phyloP scores from a whole-genome alignment of 2,113 vertebrate species.

The Turdus rufiventris region DNA sequence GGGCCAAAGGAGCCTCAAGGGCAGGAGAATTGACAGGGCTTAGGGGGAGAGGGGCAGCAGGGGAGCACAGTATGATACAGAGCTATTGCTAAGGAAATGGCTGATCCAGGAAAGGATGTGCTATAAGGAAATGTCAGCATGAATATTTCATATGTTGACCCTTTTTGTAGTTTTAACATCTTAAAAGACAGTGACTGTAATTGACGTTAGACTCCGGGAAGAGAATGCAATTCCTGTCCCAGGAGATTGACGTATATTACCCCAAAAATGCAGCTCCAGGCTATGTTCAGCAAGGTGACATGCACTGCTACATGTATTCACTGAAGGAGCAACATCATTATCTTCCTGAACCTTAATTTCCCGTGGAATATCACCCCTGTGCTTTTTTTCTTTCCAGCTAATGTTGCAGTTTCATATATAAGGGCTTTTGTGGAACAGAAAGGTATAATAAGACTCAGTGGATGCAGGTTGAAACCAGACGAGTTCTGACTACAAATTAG shows the following conservation, averaged over 20 bases:
- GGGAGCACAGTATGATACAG: background rate
- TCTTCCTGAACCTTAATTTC: slow-evolving; percentile 12
- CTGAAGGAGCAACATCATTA: background rate
- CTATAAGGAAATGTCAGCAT: slow-evolving; percentile 56
- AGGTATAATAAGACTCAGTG: background rate
- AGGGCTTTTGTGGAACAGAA: background rate
- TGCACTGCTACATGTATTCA: background rate
- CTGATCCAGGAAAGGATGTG: background rate
- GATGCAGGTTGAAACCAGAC: background rate
- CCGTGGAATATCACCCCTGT: background rate
- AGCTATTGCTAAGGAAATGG: background rate
- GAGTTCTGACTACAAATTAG: background rate
- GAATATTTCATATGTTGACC: slow-evolving; percentile 61
- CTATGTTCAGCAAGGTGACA: slow-evolving; percentile 6
- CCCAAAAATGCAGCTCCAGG: background rate
- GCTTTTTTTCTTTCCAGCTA: background rate
- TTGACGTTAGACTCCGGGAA: background rate
- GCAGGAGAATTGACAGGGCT: background rate
- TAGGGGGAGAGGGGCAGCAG: background rate
- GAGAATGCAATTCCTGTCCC: background rate
- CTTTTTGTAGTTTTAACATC: slow-evolving; percentile 26
- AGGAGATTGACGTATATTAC: background rate
- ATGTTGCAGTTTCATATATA: background rate
- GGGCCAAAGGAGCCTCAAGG: background rate
- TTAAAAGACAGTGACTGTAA: slow-evolving; percentile 32